Conservation (phyloP, 2,888 invertebrate species). For the Gari tellinella region DNA sequence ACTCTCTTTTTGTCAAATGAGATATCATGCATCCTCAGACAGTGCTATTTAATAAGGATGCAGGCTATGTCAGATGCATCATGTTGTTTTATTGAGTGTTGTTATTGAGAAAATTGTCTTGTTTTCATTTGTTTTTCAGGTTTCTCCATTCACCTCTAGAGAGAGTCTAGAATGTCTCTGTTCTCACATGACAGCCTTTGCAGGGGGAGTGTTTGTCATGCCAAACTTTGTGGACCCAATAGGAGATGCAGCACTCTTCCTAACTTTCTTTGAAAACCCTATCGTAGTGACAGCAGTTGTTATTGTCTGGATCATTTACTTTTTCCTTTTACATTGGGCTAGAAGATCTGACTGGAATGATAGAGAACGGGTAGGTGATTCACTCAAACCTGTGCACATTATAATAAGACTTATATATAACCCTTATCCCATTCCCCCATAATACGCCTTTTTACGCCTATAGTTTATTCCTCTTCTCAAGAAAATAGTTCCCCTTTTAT, state of each 20-base stretch:
- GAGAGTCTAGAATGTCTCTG: slow-evolving; percentile 65
- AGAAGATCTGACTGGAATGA: slow-evolving; percentile 67
- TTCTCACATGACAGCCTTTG: slow-evolving; percentile 71
- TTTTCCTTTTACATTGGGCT: slow-evolving; percentile 71
- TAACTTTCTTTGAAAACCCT: slow-evolving; percentile 78
- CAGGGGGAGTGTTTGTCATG: slow-evolving; percentile 68
- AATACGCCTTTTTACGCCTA: no score
- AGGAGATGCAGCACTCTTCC: slow-evolving; percentile 67
- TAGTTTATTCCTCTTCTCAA: no score
- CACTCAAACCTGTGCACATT: no score
- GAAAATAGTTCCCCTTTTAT: no score
- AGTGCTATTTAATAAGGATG: no score
- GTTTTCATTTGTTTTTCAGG: slow-evolving; percentile 46
- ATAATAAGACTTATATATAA: no score
- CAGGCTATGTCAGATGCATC: no score
- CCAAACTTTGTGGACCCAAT: slow-evolving; percentile 70
- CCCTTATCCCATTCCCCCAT: no score
- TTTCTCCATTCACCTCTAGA: slow-evolving; percentile 48
- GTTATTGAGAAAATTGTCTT: background rate
- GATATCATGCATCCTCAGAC: background rate
- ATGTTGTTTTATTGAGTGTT: no score
- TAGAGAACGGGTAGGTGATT: slow-evolving; percentile 57
- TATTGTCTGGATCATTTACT: slow-evolving; percentile 71
- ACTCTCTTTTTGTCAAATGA: background rate
- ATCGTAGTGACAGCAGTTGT: slow-evolving; percentile 69